Base-by-base conservation (phyloP, 2,888 invertebrate genomes). In the Sclerodermus sp. region DNA sequence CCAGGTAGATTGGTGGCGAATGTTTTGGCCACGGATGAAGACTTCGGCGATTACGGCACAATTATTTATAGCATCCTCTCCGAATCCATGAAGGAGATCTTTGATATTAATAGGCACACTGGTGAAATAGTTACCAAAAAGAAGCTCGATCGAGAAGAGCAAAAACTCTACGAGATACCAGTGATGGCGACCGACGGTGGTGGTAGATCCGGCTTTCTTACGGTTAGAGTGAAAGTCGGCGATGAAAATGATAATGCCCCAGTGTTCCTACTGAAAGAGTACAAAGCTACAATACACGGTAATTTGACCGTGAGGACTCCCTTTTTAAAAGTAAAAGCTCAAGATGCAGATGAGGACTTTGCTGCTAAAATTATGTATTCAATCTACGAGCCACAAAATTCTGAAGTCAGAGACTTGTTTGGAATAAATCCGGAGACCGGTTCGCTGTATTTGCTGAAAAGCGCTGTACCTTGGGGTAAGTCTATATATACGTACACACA, bases 171-270 rank as follows among this genome's bases (percentile, higher is more conserved):
- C 67, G 89, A 89, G 74, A 84, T 96, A 60, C 88, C 89, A 0
- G 83, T 96, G 18, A 84, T 87, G 78, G 96, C 93, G 9, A 85
- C 85, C 30, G 96, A 96, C 79, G 87, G 86, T 36, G 93, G 92
- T 57, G 87, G 93, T 58, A 83, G 87, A 72, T 83, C 88, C 53
- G 88, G 88, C 15, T 89, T 90, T 77, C 83, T 91, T 38, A 82
- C 84, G 30, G 85, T 93, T 57, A 83, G 90, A 76, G 89, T 96
- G 36, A 86, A 87, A 74, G 88, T 96, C 42, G 81, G 82, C 16
- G 95, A 96, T 79, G 84, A 86, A 57, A 93, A 94, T 79, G 94
- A 95, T 76, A 89, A 92, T 77, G 81, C 87, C 44, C 95, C 96
- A 0, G 79, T 79, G 48, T 93, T 93, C 77, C 81, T 87, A 55